These are phyloP conservation scores for Xiphophorus hellerii DNA, from an alignment of 2,113 vertebrate genomes.

Conservation along the genomic window DNA sequence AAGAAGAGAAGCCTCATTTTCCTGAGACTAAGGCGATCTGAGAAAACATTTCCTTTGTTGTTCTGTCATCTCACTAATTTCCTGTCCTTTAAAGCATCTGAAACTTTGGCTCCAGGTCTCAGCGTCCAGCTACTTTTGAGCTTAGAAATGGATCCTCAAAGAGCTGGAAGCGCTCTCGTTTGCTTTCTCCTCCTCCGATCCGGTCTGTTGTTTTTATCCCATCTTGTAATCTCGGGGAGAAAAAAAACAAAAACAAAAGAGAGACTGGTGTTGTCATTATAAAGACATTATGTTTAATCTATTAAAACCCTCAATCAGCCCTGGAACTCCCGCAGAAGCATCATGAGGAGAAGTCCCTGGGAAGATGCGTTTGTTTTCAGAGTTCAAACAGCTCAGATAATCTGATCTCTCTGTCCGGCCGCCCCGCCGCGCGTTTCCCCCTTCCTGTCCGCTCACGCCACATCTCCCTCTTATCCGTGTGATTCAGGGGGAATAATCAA, in stretches of 20 bases:
- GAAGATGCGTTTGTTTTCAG: slow-evolving; percentile 15
- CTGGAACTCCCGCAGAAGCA: slow-evolving; percentile 27
- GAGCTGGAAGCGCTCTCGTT: neutral
- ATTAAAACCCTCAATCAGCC: slow-evolving; percentile 7
- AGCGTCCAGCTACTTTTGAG: slow-evolving; percentile 16
- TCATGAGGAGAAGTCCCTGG: slow-evolving; percentile 30
- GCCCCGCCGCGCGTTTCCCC: slow-evolving; percentile 16
- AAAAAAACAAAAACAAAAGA: neutral
- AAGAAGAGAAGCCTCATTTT: neutral
- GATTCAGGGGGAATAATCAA: slow-evolving; percentile 48
- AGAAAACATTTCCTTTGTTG: neutral
- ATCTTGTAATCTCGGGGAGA: slow-evolving; percentile 9
- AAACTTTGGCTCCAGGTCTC: slow-evolving; percentile 19
- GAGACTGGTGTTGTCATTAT: neutral
- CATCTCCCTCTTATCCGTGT: slow-evolving; percentile 41
- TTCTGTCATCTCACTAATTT: slow-evolving; percentile 5
- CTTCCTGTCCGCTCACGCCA: slow-evolving; percentile 29
- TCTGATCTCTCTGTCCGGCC: slow-evolving; percentile 22
- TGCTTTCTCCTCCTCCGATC: slow-evolving; percentile 36
- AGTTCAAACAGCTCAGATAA: slow-evolving; percentile 21
- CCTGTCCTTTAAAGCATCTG: neutral
- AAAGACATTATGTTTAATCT: neutral
- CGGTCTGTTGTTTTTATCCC: slow-evolving; percentile 32
- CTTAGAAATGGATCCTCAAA: neutral
- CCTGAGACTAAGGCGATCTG: no score